Conservation (phyloP, 2,113 vertebrate species). For the Hiodon alosoides region DNA sequence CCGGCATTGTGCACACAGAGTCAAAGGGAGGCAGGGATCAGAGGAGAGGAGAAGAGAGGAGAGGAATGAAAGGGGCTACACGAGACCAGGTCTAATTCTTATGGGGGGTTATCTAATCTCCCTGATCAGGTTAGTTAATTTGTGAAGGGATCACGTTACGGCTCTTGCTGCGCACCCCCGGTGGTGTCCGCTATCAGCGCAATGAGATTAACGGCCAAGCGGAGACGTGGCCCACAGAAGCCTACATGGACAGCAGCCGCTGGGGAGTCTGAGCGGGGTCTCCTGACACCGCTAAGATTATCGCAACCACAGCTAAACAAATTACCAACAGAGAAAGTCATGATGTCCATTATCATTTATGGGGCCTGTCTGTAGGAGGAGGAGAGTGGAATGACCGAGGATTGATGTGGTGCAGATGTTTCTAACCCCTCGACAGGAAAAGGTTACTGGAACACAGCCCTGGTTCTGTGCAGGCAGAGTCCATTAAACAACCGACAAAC, state of each 20-base stretch:
- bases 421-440: too few relatives aligned
- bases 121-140: slow-evolving; percentile 39
- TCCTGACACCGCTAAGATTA: slow-evolving; percentile 37
- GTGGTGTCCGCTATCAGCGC: slow-evolving; percentile 30
- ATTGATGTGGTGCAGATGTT: too few relatives aligned
- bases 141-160: slow-evolving; percentile 40
- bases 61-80: slow-evolving; percentile 32
- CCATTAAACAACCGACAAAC: too few relatives aligned
- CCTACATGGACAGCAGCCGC: slow-evolving; percentile 36
- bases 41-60: slow-evolving; percentile 33
- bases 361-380: neutral
- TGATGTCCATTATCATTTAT: slow-evolving; percentile 37
- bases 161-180: slow-evolving; percentile 16
- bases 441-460: too few relatives aligned
- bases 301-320: slow-evolving; percentile 49
- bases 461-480: too few relatives aligned
- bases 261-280: neutral
- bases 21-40: slow-evolving; percentile 3
- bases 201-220: slow-evolving; percentile 32
- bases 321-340: slow-evolving; percentile 49
- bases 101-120: slow-evolving; percentile 54
- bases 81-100: slow-evolving; percentile 43
- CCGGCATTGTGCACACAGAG: slow-evolving; percentile 30
- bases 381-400: neutral
- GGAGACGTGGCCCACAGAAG: neutral